Conservation (phyloP, 2,888 invertebrate genomes). For the Malacosoma neustria region DNA sequence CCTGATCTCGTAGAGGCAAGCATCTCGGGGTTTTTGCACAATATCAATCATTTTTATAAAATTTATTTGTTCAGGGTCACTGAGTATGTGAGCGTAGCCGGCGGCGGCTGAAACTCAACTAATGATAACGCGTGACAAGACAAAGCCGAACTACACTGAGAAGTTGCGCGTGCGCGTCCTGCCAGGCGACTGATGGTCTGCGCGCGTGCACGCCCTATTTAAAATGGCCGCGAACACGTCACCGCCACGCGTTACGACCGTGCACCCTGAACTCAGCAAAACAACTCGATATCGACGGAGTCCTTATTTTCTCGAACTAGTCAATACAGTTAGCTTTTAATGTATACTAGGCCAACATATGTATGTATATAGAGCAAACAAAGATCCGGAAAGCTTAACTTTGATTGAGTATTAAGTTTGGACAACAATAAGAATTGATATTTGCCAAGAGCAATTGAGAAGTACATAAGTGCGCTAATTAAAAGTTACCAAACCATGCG, state of each 20-base stretch:
- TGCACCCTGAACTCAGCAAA: constrained; percentile 57
- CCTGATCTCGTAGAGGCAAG: constrained; percentile 79
- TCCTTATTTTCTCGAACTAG: constrained; percentile 30
- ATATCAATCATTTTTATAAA: constrained; percentile 57
- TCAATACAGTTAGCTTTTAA: constrained; percentile 2
- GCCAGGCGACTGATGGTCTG: constrained; percentile 79
- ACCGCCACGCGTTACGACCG: constrained; percentile 59
- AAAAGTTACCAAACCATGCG: constrained; percentile 18
- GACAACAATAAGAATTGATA: neutral
- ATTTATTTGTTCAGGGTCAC: constrained; percentile 36
- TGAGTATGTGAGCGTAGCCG: constrained; percentile 30
- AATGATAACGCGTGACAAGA: constrained; percentile 20
- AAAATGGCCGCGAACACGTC: constrained; percentile 66
- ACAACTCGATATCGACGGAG: constrained; percentile 45
- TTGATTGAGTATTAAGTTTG: neutral
- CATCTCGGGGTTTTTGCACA: constrained; percentile 60
- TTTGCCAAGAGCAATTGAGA: constrained; percentile 16
- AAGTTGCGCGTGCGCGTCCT: constrained; percentile 44
- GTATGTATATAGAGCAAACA: neutral
- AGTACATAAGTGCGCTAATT: constrained; percentile 14
- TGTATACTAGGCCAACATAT: too few species aligned
- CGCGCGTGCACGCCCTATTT: constrained; percentile 65
- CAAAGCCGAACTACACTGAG: constrained; percentile 7
- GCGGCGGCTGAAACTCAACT: constrained; percentile 36
- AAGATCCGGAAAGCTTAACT: neutral